These are phyloP conservation scores for Chromobotia macracanthus DNA, from an alignment of 2,797 vertebrate species.

Conservation along the genomic window DNA sequence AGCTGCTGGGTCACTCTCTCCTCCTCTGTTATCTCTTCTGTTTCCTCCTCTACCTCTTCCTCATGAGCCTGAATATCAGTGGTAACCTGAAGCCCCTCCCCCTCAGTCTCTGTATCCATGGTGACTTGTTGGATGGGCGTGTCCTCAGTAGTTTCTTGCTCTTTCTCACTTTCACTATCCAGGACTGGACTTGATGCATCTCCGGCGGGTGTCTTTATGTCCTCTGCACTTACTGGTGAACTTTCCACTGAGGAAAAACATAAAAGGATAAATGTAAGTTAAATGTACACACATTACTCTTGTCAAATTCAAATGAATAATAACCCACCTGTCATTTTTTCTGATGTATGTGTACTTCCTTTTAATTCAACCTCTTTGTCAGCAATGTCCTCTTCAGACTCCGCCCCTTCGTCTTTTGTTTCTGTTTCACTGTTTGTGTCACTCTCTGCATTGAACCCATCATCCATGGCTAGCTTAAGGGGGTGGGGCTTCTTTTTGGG, in stretches of 20 bases:
- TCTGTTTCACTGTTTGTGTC: constrained; percentile 83
- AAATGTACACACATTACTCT: not conserved
- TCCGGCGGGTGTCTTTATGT: constrained; percentile 37
- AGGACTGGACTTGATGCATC: constrained; percentile 32
- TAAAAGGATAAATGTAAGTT: constrained; percentile 21
- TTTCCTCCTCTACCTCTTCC: constrained; percentile 59
- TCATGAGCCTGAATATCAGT: constrained; percentile 65
- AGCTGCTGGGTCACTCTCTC: constrained; percentile 57
- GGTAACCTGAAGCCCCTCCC: constrained; percentile 66
- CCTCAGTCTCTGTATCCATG: constrained; percentile 60
- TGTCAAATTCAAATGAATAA: not conserved
- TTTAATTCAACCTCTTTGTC: constrained; percentile 76
- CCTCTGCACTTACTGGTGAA: constrained; percentile 55
- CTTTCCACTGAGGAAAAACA: constrained; percentile 56
- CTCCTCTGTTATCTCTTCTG: constrained; percentile 47
- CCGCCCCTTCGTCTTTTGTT: constrained; percentile 81
- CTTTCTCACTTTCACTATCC: constrained; percentile 60
- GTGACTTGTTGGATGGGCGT: constrained; percentile 73
- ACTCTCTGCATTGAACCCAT: constrained; percentile 84
- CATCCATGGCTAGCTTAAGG: constrained; percentile 81
- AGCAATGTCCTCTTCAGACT: constrained; percentile 76
- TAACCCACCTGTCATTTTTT: constrained; percentile 64
- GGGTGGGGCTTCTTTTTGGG: constrained; percentile 87
- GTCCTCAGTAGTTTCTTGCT: constrained; percentile 75
- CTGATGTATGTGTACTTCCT: constrained; percentile 62